Evolutionary conservation across 2,797 vertebrate genomes (phyloP).

Genomic region (Microtus obscurus): DNA sequence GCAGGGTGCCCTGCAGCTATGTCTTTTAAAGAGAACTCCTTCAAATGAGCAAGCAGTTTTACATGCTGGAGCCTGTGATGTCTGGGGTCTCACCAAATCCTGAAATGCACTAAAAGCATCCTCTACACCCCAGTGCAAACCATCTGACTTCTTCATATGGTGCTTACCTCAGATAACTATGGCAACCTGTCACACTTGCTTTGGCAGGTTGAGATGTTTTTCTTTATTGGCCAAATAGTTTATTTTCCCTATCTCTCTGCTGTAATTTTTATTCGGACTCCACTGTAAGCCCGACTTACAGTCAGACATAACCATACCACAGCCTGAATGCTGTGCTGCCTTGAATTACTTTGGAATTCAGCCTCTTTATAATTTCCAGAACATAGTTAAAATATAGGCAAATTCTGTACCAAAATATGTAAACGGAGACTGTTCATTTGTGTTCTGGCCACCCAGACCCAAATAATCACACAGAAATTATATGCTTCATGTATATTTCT

Average conservation of each 20-base stretch:
- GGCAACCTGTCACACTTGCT: neutral
- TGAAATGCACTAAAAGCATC: neutral
- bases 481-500: too few species aligned
- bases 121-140: neutral
- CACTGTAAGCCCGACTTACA: neutral
- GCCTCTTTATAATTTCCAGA: neutral
- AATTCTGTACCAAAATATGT: too few species aligned
- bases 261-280: neutral
- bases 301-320: neutral
- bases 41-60: neutral
- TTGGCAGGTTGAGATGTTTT: neutral
- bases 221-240: neutral
- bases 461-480: too few species aligned
- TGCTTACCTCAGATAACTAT: neutral
- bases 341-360: neutral
- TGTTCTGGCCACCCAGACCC: too few species aligned
- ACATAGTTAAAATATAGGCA: neutral
- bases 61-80: neutral
- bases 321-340: neutral
- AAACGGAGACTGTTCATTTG: too few species aligned
- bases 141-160: neutral
- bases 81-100: neutral
- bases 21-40: neutral
- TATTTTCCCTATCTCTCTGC: neutral
- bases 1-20: neutral